phyloP scores from a whole-genome alignment of 2,113 vertebrate species.

The Lamprologus sp. region DNA sequence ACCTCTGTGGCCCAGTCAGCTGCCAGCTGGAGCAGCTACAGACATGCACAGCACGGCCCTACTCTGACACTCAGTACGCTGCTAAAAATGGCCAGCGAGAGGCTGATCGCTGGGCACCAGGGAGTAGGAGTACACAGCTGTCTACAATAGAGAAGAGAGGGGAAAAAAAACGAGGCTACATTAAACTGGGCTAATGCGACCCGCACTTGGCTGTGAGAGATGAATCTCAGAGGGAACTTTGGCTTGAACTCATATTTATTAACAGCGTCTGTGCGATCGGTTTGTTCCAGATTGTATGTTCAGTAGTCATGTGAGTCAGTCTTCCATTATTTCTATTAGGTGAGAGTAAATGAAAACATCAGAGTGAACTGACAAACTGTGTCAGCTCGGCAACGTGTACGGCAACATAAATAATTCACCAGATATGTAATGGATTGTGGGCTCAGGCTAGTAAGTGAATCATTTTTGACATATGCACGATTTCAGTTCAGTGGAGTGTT shows the following conservation, averaged over 20 bases:
- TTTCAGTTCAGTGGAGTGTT: conserved; percentile 40
- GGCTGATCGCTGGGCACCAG: conserved; percentile 43
- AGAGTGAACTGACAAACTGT: conserved; percentile 1
- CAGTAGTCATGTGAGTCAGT: not conserved
- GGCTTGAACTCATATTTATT: not conserved
- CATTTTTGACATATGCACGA: conserved; percentile 60
- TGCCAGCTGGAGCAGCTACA: conserved; percentile 48
- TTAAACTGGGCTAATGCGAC: conserved; percentile 52
- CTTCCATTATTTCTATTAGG: not conserved
- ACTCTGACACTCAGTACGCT: conserved; percentile 28
- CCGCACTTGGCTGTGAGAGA: not conserved
- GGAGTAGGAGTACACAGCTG: conserved; percentile 51
- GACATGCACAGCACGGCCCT: conserved; percentile 3
- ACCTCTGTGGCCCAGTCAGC: conserved; percentile 34
- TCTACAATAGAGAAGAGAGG: conserved; percentile 34
- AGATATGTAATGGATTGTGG: conserved; percentile 47
- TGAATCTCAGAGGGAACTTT: not conserved
- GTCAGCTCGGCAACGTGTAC: not conserved
- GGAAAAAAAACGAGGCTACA: conserved; percentile 4
- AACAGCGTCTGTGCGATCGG: not conserved
- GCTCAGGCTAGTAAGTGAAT: conserved; percentile 48
- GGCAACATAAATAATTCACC: conserved; percentile 50
- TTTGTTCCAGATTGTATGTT: not conserved
- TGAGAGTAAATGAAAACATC: conserved; percentile 14
- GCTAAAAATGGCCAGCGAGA: conserved; percentile 56